Evolutionary conservation across 2,888 invertebrate genomes (phyloP), one percentile per base, ranked within the genome.

Genomic region (Leucozona laternaria): DNA sequence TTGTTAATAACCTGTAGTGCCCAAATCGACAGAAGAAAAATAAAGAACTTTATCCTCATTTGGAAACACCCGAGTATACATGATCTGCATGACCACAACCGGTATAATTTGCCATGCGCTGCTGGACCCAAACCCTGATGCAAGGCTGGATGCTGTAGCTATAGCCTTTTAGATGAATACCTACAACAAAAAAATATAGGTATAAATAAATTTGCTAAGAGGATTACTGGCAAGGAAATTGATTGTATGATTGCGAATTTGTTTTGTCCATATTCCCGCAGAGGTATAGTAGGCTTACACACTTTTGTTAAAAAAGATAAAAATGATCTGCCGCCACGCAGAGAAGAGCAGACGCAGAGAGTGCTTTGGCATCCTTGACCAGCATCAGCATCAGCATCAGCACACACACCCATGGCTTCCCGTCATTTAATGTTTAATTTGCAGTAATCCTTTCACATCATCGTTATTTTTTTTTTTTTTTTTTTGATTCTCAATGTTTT

Each of bases 161-260:
- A 25, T 4, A 58, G 77, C 55, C 50, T 80, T 84, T 77, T 72
- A 80, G 71, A 85, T 80, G 77, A 71, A 53, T 25, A 53, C n/a
- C n/a, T n/a, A 15, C 17, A 31, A 50, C 20, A 34, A 68, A 68
- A 37, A 37, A 15, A n/a, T 7, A 60, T 2, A n/a, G n/a, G n/a
- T n/a, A n/a, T n/a, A n/a, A n/a, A 60, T 48, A 70, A 62, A 58
- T 62, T 81, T 55, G 72, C 72, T 85, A 81, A 85, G 85, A 77
- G 77, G 85, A 85, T 85, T 85, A 85, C 73, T 62, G 68, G 45
- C 58, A 72, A 81, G 81, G 77, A 85, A 85, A 85, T 85, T 85
- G 85, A 85, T 85, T 85, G 85, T 85, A 76, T 85, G 85, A 85
- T 84, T 79, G 84, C 66, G 71, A 84, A 80, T 84, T 84, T 84